Evolutionary conservation across 1,140 invertebrate genomes (phyloP).

Genomic region (Drosophila parabipectinata): DNA sequence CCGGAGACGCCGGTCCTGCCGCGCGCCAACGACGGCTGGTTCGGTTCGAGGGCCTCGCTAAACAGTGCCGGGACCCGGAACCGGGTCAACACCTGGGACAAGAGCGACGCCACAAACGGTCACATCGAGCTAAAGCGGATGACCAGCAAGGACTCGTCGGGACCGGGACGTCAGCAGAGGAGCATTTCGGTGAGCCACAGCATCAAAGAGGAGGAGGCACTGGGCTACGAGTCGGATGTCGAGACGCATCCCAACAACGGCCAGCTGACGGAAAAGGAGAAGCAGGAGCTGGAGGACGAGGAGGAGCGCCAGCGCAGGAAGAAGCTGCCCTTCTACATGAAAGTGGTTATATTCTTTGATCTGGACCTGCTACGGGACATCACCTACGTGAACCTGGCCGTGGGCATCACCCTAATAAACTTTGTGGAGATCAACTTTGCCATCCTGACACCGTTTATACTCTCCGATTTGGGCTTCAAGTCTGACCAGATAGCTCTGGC

Average conservation of each 20-base stretch:
- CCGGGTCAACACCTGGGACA: conserved; percentile 68
- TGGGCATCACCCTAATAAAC: conserved; percentile 88
- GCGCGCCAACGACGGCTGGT: conserved; percentile 88
- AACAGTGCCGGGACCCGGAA: conserved; percentile 69
- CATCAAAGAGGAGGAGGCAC: conserved; percentile 69
- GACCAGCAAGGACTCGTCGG: conserved; percentile 47
- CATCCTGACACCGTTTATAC: conserved; percentile 88
- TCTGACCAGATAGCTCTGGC: conserved; percentile 86
- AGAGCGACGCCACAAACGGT: conserved; percentile 27
- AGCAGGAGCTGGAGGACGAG: conserved; percentile 70
- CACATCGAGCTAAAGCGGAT: conserved; percentile 68
- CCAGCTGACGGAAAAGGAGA: conserved; percentile 46
- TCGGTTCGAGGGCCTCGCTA: conserved; percentile 83
- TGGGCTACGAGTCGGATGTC: conserved; percentile 16
- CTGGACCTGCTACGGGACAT: conserved; percentile 88
- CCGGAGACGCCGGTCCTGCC: conserved; percentile 88
- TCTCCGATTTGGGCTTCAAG: conserved; percentile 86
- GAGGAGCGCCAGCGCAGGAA: conserved; percentile 61
- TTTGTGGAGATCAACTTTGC: conserved; percentile 90
- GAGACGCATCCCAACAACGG: not conserved
- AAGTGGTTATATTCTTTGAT: conserved; percentile 87
- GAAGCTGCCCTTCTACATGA: conserved; percentile 85
- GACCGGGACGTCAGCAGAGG: conserved; percentile 38
- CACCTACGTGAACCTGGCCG: conserved; percentile 88
- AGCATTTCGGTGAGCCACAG: conserved; percentile 74